Conservation (phyloP, 1,140 invertebrate genomes). For the Lethrus apterus region DNA sequence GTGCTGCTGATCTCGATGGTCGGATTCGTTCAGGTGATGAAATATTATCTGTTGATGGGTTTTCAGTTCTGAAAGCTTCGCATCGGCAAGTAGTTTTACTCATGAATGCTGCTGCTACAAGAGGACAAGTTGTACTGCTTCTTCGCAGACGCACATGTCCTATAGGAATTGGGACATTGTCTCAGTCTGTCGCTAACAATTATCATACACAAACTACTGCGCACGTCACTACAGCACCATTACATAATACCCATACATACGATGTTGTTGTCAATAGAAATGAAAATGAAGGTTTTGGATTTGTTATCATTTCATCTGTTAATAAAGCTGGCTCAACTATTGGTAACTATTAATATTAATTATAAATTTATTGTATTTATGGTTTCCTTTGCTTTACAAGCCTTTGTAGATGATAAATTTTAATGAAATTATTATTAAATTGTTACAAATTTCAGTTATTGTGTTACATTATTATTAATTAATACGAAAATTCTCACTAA, state of each 20-base stretch:
- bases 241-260: slow-evolving; percentile 58
- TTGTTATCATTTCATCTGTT: slow-evolving; percentile 96
- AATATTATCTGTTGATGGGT: slow-evolving; percentile 79
- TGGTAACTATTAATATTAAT: slow-evolving; percentile 59
- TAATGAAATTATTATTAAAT: too few relatives aligned
- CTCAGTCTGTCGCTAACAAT: slow-evolving; percentile 1
- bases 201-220: slow-evolving; percentile 33
- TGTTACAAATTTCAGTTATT: too few relatives aligned
- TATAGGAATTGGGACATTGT: not conserved
- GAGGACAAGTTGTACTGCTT: slow-evolving; percentile 68
- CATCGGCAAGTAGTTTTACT: slow-evolving; percentile 86
- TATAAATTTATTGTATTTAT: too few relatives aligned
- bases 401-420: too few relatives aligned
- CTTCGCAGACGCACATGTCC: slow-evolving; percentile 53
- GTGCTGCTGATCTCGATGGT: slow-evolving; percentile 83
- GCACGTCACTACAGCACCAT: slow-evolving; percentile 29
- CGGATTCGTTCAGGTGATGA: slow-evolving; percentile 81
- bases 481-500: too few relatives aligned
- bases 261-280: slow-evolving; percentile 82
- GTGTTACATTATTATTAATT: too few relatives aligned
- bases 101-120: slow-evolving; percentile 75
- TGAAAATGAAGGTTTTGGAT: slow-evolving; percentile 96
- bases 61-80: slow-evolving; percentile 75
- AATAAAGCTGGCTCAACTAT: slow-evolving; percentile 90
- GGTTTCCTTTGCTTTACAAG: too few relatives aligned